Percentiles rank a stretch among this genome's conserved stretches.
phyloP scores from a whole-genome alignment of 2,797 vertebrate genomes.

The Epinephelus awoara region DNA sequence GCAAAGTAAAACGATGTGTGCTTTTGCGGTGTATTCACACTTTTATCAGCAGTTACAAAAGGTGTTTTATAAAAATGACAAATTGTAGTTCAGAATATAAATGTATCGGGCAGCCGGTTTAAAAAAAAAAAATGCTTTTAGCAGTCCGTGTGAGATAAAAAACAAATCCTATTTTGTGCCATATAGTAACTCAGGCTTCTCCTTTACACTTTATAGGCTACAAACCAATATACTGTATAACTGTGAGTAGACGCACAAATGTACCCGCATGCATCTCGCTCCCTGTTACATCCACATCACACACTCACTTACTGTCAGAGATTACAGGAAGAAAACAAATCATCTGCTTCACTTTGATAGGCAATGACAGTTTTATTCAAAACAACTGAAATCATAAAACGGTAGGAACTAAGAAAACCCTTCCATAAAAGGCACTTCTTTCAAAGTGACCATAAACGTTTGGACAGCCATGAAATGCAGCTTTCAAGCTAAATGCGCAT shows the following conservation, averaged over 20 bases:
- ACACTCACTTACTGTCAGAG: slow-evolving; percentile 26
- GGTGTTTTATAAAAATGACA: slow-evolving; percentile 59
- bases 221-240: slow-evolving; percentile 69
- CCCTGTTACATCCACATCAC: slow-evolving; percentile 38
- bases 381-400: slow-evolving; percentile 81
- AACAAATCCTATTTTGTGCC: slow-evolving; percentile 52
- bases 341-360: slow-evolving; percentile 69
- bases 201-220: slow-evolving; percentile 58
- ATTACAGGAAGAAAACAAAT: slow-evolving; percentile 53
- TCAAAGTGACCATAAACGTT: slow-evolving; percentile 81
- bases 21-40: slow-evolving; percentile 70
- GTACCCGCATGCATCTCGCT: slow-evolving; percentile 65
- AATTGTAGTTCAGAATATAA: slow-evolving; percentile 50
- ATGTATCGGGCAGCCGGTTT: slow-evolving; percentile 33
- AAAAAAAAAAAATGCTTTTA: slow-evolving; percentile 63
- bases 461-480: slow-evolving; percentile 73
- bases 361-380: slow-evolving; percentile 85
- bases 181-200: slow-evolving; percentile 70
- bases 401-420: slow-evolving; percentile 71
- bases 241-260: slow-evolving; percentile 64
- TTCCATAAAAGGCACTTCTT: slow-evolving; percentile 85
- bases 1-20: slow-evolving; percentile 66
- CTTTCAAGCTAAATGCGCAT: slow-evolving; percentile 68
- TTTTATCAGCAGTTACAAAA: slow-evolving; percentile 64
- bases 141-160: slow-evolving; percentile 47